Evolutionary conservation across 2,797 vertebrate genomes (phyloP).

Genomic region (Pipistrellus pygmaeus): DNA sequence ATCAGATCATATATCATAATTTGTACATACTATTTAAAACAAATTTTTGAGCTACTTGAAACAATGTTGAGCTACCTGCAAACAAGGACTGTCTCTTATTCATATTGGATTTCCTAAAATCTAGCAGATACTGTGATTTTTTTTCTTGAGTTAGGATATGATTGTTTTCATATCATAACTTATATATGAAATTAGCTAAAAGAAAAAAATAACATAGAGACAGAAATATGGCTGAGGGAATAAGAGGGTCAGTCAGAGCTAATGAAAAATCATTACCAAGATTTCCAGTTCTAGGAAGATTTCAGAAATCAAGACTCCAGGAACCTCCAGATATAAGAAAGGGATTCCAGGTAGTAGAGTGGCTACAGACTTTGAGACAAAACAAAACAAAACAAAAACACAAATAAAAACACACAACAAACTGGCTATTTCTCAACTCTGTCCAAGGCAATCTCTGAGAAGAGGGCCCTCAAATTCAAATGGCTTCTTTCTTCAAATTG

Average conservation of each 20-base stretch:
- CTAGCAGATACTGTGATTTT: background rate
- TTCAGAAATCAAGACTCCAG: background rate
- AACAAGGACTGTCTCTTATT: background rate
- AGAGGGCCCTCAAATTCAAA: background rate
- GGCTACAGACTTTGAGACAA: background rate
- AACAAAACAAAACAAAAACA: too few species aligned
- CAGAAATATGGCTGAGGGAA: background rate
- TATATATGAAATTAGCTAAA: constrained; percentile 18
- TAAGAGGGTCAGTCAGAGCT: background rate
- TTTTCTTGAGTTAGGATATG: constrained; percentile 42
- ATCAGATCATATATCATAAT: background rate
- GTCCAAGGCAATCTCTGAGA: background rate
- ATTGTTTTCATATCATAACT: constrained; percentile 7
- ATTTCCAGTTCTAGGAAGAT: background rate
- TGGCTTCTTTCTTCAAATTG: background rate
- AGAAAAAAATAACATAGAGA: constrained; percentile 21
- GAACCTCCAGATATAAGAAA: background rate
- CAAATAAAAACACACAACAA: background rate
- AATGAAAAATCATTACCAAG: constrained; percentile 40
- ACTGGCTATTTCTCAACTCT: background rate
- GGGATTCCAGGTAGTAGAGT: background rate
- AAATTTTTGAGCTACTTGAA: background rate
- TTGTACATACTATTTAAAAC: background rate
- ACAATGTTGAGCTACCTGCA: background rate
- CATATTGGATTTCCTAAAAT: constrained; percentile 2